Evolutionary conservation across 2,113 vertebrate species (phyloP).

Genomic region (Sorex araneus): DNA sequence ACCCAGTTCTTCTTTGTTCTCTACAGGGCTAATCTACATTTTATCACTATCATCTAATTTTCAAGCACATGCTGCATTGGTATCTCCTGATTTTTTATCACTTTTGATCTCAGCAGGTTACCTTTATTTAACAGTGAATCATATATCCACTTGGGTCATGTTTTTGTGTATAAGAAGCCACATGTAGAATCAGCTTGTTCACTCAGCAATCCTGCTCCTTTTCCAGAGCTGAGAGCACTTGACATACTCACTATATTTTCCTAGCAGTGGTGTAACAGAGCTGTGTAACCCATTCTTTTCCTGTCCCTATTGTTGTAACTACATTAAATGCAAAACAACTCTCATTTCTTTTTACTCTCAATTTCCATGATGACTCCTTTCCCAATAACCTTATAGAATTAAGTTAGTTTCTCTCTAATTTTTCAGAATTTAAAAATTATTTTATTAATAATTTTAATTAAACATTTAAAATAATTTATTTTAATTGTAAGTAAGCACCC

Average conservation of each 20-base stretch:
- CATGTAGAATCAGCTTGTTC: neutral
- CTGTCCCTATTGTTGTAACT: too few species aligned
- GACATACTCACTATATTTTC: neutral
- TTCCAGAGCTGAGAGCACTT: neutral
- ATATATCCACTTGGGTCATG: neutral
- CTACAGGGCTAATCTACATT: neutral
- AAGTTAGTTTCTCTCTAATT: neutral
- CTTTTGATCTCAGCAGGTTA: neutral
- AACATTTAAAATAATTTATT: too few species aligned
- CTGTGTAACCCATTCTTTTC: too few species aligned
- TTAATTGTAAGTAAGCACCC: too few species aligned
- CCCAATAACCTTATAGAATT: neutral
- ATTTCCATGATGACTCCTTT: neutral
- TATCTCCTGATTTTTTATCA: neutral
- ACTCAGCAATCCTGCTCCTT: neutral
- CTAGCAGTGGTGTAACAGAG: too few species aligned
- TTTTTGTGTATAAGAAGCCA: accelerated
- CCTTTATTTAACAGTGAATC: neutral
- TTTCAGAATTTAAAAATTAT: too few species aligned
- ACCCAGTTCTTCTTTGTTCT: neutral
- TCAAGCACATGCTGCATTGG: accelerated
- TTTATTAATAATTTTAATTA: too few species aligned
- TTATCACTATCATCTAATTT: neutral
- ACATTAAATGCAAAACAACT: neutral
- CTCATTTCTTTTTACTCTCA: too few species aligned